These are phyloP conservation scores for Otolemur garnettii DNA, from an alignment of 2,113 vertebrate species.

Conservation along the genomic window DNA sequence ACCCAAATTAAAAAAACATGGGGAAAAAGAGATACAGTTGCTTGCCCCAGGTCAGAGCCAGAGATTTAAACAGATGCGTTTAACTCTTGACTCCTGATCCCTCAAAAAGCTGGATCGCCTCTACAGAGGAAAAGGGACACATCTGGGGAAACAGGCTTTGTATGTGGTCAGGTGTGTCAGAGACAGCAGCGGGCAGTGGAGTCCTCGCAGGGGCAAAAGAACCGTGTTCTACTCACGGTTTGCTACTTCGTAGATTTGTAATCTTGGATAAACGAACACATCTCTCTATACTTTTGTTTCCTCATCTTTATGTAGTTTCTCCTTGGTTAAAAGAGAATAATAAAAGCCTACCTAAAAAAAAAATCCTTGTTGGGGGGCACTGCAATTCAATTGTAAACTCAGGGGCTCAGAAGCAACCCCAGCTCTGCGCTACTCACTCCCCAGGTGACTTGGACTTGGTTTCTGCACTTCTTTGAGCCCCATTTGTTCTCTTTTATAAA, in stretches of 20 bases:
- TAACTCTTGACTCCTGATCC: neutral
- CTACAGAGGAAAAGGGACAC: fast-evolving
- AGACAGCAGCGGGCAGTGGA: neutral
- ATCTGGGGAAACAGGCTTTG: neutral
- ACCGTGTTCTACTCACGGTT: neutral
- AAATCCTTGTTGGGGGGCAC: neutral
- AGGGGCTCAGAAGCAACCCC: neutral
- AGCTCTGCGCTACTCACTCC: neutral
- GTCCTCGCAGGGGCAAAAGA: fast-evolving
- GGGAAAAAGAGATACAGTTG: neutral
- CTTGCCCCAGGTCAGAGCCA: neutral
- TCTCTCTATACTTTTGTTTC: neutral
- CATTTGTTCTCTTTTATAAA: neutral
- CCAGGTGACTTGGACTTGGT: neutral
- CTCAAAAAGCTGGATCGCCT: neutral
- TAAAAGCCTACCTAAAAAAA: neutral
- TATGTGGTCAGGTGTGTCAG: neutral
- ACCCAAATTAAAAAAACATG: neutral
- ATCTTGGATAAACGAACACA: neutral
- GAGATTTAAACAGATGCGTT: neutral
- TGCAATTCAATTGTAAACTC: neutral
- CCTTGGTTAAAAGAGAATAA: neutral
- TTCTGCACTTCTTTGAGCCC: neutral
- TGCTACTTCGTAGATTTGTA: neutral
- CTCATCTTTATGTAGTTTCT: conserved; percentile 4